A percentile compares a stretch with the other conserved stretches of the same genome.
Evolutionary conservation across 2,797 vertebrate species (phyloP).

Genomic region (Myotis myotis): DNA sequence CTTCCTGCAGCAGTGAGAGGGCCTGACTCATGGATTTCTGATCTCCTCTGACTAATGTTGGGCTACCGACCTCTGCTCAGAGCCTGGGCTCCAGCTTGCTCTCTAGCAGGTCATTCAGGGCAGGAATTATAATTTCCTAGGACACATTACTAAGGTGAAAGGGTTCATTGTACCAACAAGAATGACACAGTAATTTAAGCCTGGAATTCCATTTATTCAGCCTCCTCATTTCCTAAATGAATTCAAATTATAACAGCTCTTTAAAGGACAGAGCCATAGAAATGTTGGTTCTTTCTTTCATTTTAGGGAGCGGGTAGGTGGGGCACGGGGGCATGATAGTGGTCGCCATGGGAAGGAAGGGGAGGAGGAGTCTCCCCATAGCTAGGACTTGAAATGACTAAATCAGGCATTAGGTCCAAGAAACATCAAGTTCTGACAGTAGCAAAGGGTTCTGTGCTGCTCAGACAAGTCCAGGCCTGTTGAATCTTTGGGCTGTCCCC

Average conservation of each 20-base stretch:
- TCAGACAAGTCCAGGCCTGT: background rate
- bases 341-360: background rate
- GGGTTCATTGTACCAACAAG: slow-evolving; percentile 83
- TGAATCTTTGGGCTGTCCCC: background rate
- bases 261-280: slow-evolving; percentile 60
- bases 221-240: slow-evolving; percentile 82
- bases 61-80: background rate
- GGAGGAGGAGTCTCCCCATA: background rate
- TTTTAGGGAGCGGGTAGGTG: background rate
- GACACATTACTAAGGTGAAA: slow-evolving; percentile 86
- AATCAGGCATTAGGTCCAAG: background rate
- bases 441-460: background rate
- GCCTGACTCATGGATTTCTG: background rate
- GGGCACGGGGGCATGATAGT: background rate
- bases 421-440: background rate
- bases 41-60: slow-evolving; percentile 32
- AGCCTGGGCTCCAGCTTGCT: background rate
- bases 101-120: slow-evolving; percentile 78
- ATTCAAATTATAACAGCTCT: slow-evolving; percentile 76
- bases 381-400: background rate
- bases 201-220: slow-evolving; percentile 84
- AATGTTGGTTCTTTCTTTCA: background rate
- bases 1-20: background rate
- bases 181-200: slow-evolving; percentile 78
- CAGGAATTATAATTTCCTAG: slow-evolving; percentile 86